Evolutionary conservation across 2,888 invertebrate species (phyloP), one percentile per base, ranked within the genome.

Genomic region (Bembecia ichneumoniformis): DNA sequence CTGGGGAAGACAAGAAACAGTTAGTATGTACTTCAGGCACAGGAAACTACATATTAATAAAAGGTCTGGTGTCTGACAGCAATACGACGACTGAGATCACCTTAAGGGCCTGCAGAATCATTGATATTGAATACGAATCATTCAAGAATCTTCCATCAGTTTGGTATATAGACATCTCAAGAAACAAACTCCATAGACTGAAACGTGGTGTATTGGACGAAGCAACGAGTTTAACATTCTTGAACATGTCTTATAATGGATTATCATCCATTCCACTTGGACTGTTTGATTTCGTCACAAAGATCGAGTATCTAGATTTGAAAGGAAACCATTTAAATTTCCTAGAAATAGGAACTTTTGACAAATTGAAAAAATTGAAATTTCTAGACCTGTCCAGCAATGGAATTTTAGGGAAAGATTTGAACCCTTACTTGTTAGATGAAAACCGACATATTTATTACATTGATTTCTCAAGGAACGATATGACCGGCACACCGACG

Each of bases 401-500:
- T 48, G 48, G 53, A 1, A 57, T 79, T 43, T 10, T 61, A 14
- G 76, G 77, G 3, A 64, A 53, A 55, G 51, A 66, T 49, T 52
- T 79, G 7, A 60, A 64, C 51, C 56, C 65, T 1, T 58, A 64
- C 40, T 52, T 74, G 46, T 77, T 79, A 52, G 66, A 70, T 47
- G 50, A 62, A 20, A 67, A 52, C 49, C 56, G 35, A n/a, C 52
- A 51, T 1, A 70, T 81, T 28, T 57, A 50, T 13, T 58, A 61
- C 34, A 53, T 79, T 10, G 72, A 71, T 60, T 74, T 77, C 20
- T 75, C 77, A n/a, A 62, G 68, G 55, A 79, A 75, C 44, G 63
- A 75, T 35, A 77, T 81, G 76, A 60, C 59, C 5, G 63, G 55
- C 4, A 52, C 75, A 0, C 59, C 64, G n/a, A 64, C 66, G n/a